A percentile compares a stretch with the other conserved stretches of the same genome.
phyloP scores from a whole-genome alignment of 2,797 vertebrate species.

The Sebastes oblongus region DNA sequence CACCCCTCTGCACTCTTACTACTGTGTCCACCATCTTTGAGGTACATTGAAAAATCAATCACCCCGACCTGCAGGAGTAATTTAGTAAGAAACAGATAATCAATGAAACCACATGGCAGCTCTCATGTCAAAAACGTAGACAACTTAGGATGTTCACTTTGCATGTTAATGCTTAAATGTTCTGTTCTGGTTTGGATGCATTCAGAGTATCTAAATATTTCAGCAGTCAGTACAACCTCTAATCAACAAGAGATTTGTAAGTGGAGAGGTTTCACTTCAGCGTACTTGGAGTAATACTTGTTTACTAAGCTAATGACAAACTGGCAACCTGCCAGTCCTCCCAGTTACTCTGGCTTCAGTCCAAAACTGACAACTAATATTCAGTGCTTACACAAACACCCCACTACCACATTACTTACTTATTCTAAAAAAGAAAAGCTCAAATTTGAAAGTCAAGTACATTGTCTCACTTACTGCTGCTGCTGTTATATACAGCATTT shows the following conservation, averaged over 20 bases:
- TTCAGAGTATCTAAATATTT: background rate
- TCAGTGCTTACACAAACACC: background rate
- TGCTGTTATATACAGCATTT: background rate
- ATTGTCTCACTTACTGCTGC: background rate
- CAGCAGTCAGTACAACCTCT: background rate
- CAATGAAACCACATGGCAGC: background rate
- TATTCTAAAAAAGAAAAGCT: background rate
- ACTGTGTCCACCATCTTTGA: slow-evolving; percentile 95
- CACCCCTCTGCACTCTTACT: slow-evolving; percentile 96
- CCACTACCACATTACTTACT: background rate
- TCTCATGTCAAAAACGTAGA: background rate
- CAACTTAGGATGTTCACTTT: background rate
- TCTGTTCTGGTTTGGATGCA: background rate
- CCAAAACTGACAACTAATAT: background rate
- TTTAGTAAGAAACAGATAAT: background rate
- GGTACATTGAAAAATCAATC: slow-evolving; percentile 99
- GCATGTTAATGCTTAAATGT: background rate
- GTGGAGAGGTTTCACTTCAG: background rate
- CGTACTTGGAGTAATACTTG: background rate
- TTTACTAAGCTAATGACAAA: background rate
- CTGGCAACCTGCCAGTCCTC: background rate
- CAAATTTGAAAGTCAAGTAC: fast-evolving
- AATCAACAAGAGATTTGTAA: background rate
- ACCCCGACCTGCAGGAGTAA: slow-evolving; percentile 90
- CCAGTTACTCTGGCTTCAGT: background rate